Evolutionary conservation across 1,140 invertebrate species (phyloP).

Genomic region (Ericerus pela): DNA sequence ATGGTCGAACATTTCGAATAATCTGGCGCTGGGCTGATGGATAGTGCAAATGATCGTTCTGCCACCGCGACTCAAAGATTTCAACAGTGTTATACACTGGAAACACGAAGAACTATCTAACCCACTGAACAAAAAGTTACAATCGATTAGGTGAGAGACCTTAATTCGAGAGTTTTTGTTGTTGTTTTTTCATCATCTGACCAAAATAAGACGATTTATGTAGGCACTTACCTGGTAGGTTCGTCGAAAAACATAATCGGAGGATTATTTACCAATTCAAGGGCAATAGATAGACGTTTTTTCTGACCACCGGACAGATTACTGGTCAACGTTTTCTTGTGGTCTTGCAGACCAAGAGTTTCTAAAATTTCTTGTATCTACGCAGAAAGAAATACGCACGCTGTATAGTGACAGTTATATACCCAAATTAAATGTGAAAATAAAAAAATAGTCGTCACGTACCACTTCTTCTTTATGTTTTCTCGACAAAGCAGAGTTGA

Average conservation of each 20-base stretch:
- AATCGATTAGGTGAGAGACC: conserved; percentile 31
- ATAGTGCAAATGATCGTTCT: conserved; percentile 89
- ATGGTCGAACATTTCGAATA: conserved; percentile 93
- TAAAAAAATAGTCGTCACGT: conserved; percentile 30
- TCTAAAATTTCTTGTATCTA: conserved; percentile 83
- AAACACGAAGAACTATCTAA: conserved; percentile 81
- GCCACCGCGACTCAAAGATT: conserved; percentile 68
- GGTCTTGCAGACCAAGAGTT: conserved; percentile 70
- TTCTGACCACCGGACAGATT: conserved; percentile 90
- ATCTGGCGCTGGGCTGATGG: conserved; percentile 85
- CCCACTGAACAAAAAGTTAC: conserved; percentile 46
- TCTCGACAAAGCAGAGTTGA: conserved; percentile 51
- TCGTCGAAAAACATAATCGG: conserved; percentile 97
- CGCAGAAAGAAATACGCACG: conserved; percentile 23
- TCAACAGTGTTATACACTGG: conserved; percentile 65
- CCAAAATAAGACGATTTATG: neutral
- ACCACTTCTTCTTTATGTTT: conserved; percentile 70
- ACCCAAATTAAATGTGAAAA: conserved; percentile 5
- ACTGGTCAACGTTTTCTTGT: conserved; percentile 71
- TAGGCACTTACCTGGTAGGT: conserved; percentile 54
- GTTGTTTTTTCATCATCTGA: neutral
- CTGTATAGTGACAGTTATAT: neutral
- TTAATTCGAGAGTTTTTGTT: no score
- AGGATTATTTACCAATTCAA: conserved; percentile 91
- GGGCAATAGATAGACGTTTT: conserved; percentile 88